Evolutionary conservation across 2,797 vertebrate species (phyloP).

Genomic region (Gallinago stenura): DNA sequence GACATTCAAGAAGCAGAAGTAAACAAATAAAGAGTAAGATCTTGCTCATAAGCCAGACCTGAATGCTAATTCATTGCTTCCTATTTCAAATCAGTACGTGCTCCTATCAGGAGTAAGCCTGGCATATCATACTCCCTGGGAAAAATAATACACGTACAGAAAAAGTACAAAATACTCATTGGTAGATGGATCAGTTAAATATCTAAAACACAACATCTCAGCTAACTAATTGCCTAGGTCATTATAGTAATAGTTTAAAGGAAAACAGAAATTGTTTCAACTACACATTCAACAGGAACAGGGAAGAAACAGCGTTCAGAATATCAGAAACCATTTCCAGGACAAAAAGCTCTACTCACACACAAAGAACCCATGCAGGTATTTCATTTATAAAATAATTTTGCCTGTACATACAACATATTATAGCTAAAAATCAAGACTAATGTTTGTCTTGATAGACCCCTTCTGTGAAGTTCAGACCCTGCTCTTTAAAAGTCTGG

Average conservation of each 20-base stretch:
- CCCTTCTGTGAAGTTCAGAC: not conserved
- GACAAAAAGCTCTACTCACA: not conserved
- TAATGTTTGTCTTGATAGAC: not conserved
- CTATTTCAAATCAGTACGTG: not conserved
- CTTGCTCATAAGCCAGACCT: not conserved
- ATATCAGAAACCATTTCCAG: not conserved
- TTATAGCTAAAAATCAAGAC: not conserved
- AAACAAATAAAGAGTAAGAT: conserved; percentile 2
- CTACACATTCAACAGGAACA: not conserved
- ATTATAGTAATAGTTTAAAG: not conserved
- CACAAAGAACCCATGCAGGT: not conserved
- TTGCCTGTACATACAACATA: not conserved
- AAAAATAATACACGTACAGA: not conserved
- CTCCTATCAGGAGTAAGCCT: not conserved
- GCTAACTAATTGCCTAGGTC: not conserved
- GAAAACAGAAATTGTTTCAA: not conserved
- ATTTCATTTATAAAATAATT: not conserved
- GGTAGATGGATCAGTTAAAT: not conserved
- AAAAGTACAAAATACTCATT: not conserved
- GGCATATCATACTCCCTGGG: not conserved
- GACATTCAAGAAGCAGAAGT: not conserved
- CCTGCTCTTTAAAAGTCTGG: not conserved
- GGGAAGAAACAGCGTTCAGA: not conserved
- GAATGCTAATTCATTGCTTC: conserved; percentile 33
- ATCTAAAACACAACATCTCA: not conserved